phyloP scores from a whole-genome alignment of 2,888 invertebrate genomes.

The Acronicta psi region DNA sequence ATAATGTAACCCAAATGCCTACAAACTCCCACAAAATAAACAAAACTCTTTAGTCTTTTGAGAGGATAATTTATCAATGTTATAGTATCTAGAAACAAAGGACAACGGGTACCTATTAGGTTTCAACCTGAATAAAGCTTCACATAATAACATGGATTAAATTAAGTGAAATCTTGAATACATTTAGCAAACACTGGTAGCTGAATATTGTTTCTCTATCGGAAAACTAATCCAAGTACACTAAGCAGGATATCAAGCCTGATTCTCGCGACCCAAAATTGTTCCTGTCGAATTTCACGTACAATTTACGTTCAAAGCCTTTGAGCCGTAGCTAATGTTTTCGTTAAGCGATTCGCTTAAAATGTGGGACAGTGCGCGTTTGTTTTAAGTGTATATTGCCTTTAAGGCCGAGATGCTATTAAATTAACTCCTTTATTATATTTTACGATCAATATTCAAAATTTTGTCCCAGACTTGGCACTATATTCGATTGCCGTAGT shows the following conservation, averaged over 20 bases:
- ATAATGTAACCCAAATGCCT: conserved; percentile 19
- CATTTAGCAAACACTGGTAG: conserved; percentile 42
- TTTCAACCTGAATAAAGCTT: conserved; percentile 34
- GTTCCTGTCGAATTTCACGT: conserved; percentile 84
- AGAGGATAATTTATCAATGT: conserved; percentile 25
- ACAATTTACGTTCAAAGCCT: conserved; percentile 85
- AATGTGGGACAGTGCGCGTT: conserved; percentile 57
- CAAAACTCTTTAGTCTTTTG: conserved; percentile 20
- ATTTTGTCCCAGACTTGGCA: too few species aligned
- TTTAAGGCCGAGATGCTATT: conserved; percentile 55
- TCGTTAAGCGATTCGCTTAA: conserved; percentile 82
- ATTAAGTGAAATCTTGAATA: conserved; percentile 44
- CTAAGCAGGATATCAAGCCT: conserved; percentile 64
- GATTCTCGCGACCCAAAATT: conserved; percentile 73
- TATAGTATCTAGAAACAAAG: conserved; percentile 23
- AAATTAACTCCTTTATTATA: conserved; percentile 64
- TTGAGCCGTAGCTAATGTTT: conserved; percentile 85
- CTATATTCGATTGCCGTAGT: too few species aligned
- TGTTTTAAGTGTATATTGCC: conserved; percentile 64
- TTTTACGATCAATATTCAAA: conserved; percentile 39
- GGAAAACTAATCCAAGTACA: conserved; percentile 67
- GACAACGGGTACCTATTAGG: conserved; percentile 21
- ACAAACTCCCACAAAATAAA: conserved; percentile 22
- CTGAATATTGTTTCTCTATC: conserved; percentile 54
- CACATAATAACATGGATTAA: conserved; percentile 44